Conservation (phyloP, 2,888 invertebrate genomes). For the Monochamus alternatus region DNA sequence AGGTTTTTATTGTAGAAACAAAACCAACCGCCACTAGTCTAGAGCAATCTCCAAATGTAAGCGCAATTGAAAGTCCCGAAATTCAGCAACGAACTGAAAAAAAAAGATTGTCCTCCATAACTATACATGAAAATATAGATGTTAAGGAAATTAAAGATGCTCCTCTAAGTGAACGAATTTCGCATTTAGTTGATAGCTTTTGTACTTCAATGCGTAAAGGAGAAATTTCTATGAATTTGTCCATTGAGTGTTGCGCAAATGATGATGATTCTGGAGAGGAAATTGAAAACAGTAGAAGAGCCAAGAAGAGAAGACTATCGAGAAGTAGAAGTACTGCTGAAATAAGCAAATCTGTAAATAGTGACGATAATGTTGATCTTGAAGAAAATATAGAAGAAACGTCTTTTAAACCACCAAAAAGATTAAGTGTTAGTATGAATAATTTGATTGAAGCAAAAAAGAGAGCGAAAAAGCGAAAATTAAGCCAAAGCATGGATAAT, state of each 20-base stretch:
- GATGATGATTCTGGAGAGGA: slow-evolving; percentile 10
- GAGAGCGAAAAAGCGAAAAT: slow-evolving; percentile 30
- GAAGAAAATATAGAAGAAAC: background rate
- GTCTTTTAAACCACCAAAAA: background rate
- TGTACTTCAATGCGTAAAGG: slow-evolving; percentile 57
- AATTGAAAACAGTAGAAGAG: slow-evolving; percentile 14
- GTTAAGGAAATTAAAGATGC: slow-evolving; percentile 59
- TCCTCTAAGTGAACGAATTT: slow-evolving; percentile 59
- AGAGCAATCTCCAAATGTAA: slow-evolving; percentile 13
- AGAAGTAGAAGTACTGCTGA: background rate
- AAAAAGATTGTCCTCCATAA: slow-evolving; percentile 60
- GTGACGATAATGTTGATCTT: background rate
- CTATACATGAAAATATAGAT: slow-evolving; percentile 63
- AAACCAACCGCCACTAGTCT: background rate
- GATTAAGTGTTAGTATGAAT: slow-evolving; percentile 27
- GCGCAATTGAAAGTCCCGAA: background rate
- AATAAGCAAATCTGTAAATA: background rate
- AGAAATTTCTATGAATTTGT: slow-evolving; percentile 61
- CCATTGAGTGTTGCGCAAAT: slow-evolving; percentile 55
- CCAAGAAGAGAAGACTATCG: background rate
- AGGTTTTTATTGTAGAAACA: slow-evolving; percentile 1
- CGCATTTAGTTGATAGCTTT: slow-evolving; percentile 61
- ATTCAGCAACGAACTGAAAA: background rate
- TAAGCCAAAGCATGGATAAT: slow-evolving; percentile 44
- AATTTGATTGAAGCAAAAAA: slow-evolving; percentile 8